Conservation (phyloP, 2,113 vertebrate species). For the Chionis minor region DNA sequence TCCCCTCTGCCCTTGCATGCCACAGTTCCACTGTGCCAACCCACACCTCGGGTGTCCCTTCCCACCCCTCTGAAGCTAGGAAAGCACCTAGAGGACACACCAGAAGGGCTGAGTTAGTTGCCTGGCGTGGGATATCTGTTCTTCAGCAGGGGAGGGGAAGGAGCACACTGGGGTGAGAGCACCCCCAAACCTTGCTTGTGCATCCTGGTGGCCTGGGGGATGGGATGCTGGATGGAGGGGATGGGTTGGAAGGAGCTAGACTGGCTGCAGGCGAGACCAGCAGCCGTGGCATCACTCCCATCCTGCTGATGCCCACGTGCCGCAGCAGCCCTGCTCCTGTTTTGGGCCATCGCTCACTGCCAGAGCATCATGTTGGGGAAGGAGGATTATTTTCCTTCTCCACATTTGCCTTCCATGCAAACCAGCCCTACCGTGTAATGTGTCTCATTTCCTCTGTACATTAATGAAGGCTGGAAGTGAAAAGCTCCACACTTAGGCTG, state of each 20-base stretch:
- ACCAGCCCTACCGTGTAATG: not conserved
- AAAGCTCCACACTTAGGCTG: not conserved
- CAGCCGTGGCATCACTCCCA: accelerated
- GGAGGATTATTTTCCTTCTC: not conserved
- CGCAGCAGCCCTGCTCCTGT: not conserved
- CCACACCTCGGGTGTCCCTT: accelerated
- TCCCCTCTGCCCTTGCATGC: not conserved
- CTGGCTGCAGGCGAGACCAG: not conserved
- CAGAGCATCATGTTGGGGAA: accelerated
- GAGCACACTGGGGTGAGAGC: not conserved
- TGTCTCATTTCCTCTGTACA: not conserved
- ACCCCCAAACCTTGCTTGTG: not conserved
- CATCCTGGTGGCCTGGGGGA: accelerated
- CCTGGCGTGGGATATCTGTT: not conserved
- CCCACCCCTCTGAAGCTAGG: not conserved
- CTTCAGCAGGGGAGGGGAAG: not conserved
- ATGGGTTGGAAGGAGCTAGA: not conserved
- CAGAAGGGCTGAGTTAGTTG: not conserved
- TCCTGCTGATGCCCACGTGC: accelerated
- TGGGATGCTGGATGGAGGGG: not conserved
- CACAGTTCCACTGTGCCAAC: not conserved
- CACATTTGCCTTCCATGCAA: not conserved
- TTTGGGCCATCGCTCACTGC: accelerated
- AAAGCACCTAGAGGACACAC: no score
- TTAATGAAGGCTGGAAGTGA: not conserved